These are phyloP conservation scores for Brachyhypopomus gauderio DNA, from an alignment of 2,113 vertebrate genomes.

Conservation along the genomic window DNA sequence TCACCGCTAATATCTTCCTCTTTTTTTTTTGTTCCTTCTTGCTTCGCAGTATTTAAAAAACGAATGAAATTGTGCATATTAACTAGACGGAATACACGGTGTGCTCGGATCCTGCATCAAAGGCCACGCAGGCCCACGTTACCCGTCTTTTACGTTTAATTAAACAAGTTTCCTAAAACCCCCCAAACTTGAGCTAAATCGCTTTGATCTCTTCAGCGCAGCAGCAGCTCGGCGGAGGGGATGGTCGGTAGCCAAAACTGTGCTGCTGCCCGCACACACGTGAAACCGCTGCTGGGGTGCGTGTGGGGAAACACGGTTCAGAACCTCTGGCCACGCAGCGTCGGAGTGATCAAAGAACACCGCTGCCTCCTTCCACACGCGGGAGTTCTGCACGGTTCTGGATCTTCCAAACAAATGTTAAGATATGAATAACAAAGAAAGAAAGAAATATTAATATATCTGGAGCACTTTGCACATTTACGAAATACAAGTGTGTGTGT, in stretches of 20 bases:
- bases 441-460: neutral
- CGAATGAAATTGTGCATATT: constrained; percentile 66
- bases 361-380: neutral
- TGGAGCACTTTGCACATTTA: too few relatives aligned
- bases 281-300: neutral
- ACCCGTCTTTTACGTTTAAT: constrained; percentile 69
- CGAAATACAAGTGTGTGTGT: too few relatives aligned
- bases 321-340: too few relatives aligned
- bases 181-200: constrained; percentile 57
- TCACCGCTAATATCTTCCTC: constrained; percentile 45
- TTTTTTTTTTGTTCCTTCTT: constrained; percentile 42
- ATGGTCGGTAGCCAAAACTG: constrained; percentile 55
- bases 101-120: constrained; percentile 70
- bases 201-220: constrained; percentile 73
- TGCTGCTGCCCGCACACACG: neutral
- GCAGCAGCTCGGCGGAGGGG: constrained; percentile 54
- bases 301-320: neutral
- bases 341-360: neutral
- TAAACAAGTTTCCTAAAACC: constrained; percentile 70
- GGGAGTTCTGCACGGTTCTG: too few relatives aligned
- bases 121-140: constrained; percentile 63
- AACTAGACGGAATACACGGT: constrained; percentile 61
- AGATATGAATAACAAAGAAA: neutral
- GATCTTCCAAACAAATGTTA: neutral
- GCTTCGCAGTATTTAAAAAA: constrained; percentile 57